phyloP scores from a whole-genome alignment of 2,797 vertebrate genomes.

The Xenopus petersii region DNA sequence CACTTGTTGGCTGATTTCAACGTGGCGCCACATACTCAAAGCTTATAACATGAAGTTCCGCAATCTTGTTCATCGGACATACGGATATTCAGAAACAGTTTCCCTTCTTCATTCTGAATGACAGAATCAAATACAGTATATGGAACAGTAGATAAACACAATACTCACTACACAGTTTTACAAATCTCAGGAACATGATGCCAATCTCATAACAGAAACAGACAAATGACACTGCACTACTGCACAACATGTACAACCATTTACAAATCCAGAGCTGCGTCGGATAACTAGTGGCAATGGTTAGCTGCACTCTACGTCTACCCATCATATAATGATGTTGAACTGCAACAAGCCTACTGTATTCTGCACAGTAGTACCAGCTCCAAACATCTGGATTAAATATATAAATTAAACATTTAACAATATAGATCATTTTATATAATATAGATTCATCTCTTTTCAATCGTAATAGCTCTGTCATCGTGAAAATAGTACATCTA shows the following conservation, averaged over 20 bases:
- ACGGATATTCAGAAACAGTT: no score
- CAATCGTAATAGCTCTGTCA: constrained; percentile 48
- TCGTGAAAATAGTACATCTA: constrained; percentile 34
- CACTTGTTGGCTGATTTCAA: no score
- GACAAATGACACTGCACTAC: constrained; percentile 48
- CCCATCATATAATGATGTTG: background rate
- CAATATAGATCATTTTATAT: constrained; percentile 52
- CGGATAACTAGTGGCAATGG: constrained; percentile 25
- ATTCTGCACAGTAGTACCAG: constrained; percentile 31
- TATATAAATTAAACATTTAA: constrained; percentile 18
- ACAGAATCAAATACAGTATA: background rate
- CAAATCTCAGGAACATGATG: constrained; percentile 60
- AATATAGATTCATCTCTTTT: constrained; percentile 59
- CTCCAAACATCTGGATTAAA: constrained; percentile 23
- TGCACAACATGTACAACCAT: constrained; percentile 46
- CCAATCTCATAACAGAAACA: constrained; percentile 53
- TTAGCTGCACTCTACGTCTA: constrained; percentile 1
- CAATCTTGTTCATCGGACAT: no score
- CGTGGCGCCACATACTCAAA: no score
- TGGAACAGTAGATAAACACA: constrained; percentile 42
- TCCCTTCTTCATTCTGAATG: no score
- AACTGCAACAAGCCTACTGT: constrained; percentile 3
- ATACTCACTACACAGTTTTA: constrained; percentile 5
- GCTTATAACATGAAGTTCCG: no score
- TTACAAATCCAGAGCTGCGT: constrained; percentile 34